These are phyloP conservation scores for Acanthosepion pharaonis DNA, from an alignment of 2,888 invertebrate genomes.

Conservation along the genomic window DNA sequence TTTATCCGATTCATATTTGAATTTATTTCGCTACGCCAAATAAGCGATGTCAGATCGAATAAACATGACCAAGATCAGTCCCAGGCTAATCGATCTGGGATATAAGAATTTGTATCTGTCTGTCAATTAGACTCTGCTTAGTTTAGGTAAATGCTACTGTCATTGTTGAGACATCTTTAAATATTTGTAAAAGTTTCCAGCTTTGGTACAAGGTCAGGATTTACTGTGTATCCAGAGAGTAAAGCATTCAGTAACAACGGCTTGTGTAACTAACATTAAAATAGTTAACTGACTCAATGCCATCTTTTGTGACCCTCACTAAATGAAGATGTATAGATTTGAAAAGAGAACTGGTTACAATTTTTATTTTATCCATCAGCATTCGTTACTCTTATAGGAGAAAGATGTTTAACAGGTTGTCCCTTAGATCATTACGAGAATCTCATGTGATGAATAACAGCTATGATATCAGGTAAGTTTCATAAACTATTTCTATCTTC, in stretches of 20 bases:
- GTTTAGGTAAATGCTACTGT: not conserved
- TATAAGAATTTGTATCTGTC: not conserved
- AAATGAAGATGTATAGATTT: not conserved
- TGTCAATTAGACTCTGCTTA: not conserved
- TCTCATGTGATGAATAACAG: no score
- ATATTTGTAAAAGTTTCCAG: not conserved
- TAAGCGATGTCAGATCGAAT: slow-evolving; percentile 33
- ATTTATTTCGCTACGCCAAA: slow-evolving; percentile 9
- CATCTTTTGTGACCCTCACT: not conserved
- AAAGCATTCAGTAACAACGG: not conserved
- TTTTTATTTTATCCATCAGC: no score
- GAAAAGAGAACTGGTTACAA: no score
- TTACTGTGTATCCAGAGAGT: not conserved
- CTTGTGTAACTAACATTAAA: no score
- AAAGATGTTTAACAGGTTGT: no score
- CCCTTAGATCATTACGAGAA: no score
- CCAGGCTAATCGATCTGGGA: not conserved
- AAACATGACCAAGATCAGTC: not conserved
- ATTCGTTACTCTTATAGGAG: no score
- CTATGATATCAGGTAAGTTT: no score
- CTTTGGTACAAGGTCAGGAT: not conserved
- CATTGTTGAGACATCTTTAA: not conserved
- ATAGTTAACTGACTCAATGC: no score
- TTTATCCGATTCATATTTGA: not conserved
- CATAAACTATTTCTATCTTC: no score